These are phyloP conservation scores for Ornithoptera alexandrae DNA, from an alignment of 2,888 invertebrate species.

Conservation along the genomic window DNA sequence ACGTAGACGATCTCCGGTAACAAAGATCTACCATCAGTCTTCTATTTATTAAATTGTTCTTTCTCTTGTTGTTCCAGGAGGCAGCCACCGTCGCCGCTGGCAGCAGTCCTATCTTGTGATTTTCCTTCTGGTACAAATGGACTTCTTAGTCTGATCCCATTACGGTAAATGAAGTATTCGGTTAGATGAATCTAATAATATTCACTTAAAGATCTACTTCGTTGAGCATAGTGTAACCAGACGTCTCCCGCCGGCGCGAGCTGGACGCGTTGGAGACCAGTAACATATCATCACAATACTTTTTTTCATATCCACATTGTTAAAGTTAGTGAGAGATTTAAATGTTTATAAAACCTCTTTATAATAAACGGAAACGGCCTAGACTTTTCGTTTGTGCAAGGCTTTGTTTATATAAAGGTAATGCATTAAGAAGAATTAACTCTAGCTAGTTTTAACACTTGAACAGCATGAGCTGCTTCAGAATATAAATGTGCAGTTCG, in stretches of 20 bases:
- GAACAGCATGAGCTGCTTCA: no score
- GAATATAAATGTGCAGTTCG: no score
- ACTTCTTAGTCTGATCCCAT: slow-evolving; percentile 54
- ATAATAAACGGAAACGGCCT: no score
- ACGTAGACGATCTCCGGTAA: no score
- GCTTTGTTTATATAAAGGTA: no score
- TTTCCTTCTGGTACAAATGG: slow-evolving; percentile 63
- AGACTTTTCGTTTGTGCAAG: no score
- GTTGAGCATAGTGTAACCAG: not conserved
- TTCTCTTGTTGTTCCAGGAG: slow-evolving; percentile 61
- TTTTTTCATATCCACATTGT: slow-evolving; percentile 51
- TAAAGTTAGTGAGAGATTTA: slow-evolving; percentile 3
- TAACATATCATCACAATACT: slow-evolving; percentile 64
- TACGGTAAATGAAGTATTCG: slow-evolving; percentile 27
- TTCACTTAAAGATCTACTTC: not conserved
- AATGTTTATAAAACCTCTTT: not conserved
- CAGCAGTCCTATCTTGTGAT: slow-evolving; percentile 60
- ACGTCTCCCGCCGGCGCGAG: no score
- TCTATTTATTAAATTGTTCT: no score
- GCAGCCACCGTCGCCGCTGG: slow-evolving; percentile 61
- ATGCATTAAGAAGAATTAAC: no score
- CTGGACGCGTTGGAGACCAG: slow-evolving; percentile 34
- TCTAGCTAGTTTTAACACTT: no score
- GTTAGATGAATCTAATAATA: slow-evolving; percentile 21
- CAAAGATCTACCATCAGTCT: no score